Conservation (phyloP, 2,113 vertebrate species). For the Pseudopodoces humilis region DNA sequence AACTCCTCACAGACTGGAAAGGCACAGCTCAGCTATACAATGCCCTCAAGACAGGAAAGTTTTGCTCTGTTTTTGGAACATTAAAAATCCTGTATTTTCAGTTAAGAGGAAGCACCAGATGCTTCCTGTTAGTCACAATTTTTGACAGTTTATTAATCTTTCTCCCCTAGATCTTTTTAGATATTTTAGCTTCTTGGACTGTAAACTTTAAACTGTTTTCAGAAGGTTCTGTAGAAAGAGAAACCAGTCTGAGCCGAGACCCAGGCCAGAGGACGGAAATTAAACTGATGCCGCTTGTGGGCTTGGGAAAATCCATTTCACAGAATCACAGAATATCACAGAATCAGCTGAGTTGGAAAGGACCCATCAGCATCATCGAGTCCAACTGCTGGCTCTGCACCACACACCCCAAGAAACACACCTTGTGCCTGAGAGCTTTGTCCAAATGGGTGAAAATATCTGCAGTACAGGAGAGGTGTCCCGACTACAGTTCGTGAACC, state of each 20-base stretch:
- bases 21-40: neutral
- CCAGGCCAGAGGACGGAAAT: neutral
- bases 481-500: neutral
- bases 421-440: neutral
- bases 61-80: conserved; percentile 43
- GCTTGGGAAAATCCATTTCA: neutral
- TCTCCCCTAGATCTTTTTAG: neutral
- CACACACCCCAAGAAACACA: neutral
- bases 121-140: conserved; percentile 70
- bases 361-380: neutral
- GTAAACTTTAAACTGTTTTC: neutral
- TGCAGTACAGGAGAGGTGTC: neutral
- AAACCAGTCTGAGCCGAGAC: neutral
- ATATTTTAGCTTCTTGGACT: conserved; percentile 12
- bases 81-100: conserved; percentile 60
- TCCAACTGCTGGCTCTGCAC: neutral
- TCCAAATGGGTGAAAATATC: neutral
- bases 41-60: conserved; percentile 27
- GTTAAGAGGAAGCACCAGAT: conserved; percentile 68
- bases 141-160: conserved; percentile 65
- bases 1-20: neutral
- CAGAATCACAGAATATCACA: neutral
- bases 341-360: neutral
- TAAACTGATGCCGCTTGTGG: neutral
- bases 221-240: neutral